These are phyloP conservation scores for Heterotis niloticus DNA, from an alignment of 2,113 vertebrate genomes.

Conservation along the genomic window DNA sequence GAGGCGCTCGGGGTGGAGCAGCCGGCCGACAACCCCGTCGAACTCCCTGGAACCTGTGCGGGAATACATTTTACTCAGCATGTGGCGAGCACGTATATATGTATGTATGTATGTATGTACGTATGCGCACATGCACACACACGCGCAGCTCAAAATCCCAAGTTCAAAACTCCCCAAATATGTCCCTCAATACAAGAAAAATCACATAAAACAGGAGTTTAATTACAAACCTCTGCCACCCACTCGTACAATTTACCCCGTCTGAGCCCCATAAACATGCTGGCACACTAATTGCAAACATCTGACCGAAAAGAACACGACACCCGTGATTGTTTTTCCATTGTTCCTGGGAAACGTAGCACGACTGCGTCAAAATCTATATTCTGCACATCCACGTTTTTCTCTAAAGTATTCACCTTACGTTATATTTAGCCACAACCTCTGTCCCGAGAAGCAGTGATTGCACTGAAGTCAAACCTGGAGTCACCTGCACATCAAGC, in stretches of 20 bases:
- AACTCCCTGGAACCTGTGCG: conserved; percentile 55
- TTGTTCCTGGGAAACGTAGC: background rate
- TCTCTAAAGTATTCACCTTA: too few relatives aligned
- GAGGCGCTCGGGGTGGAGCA: conserved; percentile 44
- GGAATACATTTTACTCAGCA: background rate
- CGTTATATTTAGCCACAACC: too few relatives aligned
- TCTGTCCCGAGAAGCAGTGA: too few relatives aligned
- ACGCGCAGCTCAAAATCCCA: background rate
- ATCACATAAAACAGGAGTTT: conserved; percentile 52
- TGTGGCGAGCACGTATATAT: background rate
- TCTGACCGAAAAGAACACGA: conserved; percentile 53
- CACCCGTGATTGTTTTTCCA: conserved; percentile 35
- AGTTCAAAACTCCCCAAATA: background rate
- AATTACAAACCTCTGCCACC: conserved; percentile 44
- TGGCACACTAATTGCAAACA: conserved; percentile 63
- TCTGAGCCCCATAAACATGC: conserved; percentile 65
- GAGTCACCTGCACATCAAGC: too few relatives aligned
- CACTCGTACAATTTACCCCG: conserved; percentile 62
- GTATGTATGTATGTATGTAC: too few relatives aligned
- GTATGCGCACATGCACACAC: too few relatives aligned
- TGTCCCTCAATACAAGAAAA: conserved; percentile 49
- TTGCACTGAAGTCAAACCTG: too few relatives aligned
- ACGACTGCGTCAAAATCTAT: background rate
- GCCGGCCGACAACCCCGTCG: conserved; percentile 41
- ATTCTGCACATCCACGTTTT: background rate